phyloP scores from a whole-genome alignment of 2,797 vertebrate species.

The Oreortyx pictus region DNA sequence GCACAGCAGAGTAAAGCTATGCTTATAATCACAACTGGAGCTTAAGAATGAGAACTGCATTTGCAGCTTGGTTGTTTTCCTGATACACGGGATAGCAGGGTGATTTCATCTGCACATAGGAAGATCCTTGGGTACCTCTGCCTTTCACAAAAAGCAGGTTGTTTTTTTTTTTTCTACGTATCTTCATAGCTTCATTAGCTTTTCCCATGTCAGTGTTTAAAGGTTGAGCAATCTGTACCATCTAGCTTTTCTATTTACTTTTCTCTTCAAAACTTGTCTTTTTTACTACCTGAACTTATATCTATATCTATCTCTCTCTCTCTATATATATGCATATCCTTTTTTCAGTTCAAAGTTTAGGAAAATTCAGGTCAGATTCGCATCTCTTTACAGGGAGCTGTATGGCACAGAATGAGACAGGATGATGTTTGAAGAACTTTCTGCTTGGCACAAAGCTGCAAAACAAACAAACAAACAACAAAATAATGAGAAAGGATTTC shows the following conservation, averaged over 20 bases:
- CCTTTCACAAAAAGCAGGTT: not conserved
- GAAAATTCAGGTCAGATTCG: not conserved
- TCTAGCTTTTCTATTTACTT: not conserved
- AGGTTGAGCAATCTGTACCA: not conserved
- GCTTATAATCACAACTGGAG: not conserved
- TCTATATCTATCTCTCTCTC: too few species aligned
- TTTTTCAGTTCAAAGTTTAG: not conserved
- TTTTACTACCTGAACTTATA: not conserved
- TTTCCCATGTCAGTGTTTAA: not conserved
- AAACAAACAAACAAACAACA: not conserved
- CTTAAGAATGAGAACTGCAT: not conserved
- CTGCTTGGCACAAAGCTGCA: not conserved
- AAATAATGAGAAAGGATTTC: too few species aligned
- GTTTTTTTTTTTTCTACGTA: fast-evolving
- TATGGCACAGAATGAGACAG: not conserved
- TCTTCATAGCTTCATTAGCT: not conserved
- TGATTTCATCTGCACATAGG: not conserved
- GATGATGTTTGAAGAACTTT: not conserved
- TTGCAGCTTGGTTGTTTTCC: not conserved
- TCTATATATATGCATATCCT: too few species aligned
- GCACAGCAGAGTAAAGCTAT: not conserved
- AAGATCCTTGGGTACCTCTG: not conserved
- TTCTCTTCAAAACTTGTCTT: not conserved
- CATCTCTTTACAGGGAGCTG: not conserved
- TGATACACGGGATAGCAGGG: fast-evolving